Base-by-base conservation (phyloP, 2,797 vertebrate genomes). In the Dromococcyx pavoninus region DNA sequence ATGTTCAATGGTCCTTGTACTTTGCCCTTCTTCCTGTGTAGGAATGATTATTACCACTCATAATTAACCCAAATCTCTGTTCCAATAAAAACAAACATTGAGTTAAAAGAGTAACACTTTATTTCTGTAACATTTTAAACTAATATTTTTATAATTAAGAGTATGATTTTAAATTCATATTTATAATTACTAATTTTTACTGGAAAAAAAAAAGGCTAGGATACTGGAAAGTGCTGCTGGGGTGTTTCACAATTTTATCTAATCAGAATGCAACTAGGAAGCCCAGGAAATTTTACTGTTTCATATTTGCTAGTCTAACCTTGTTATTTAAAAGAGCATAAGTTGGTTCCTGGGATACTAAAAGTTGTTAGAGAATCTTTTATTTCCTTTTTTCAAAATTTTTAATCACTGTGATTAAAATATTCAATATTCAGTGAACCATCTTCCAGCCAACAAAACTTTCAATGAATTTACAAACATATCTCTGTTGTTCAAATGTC, bases 1-100 rank as follows among this genome's bases (percentile, higher is more conserved):
- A 67, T 97, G 97, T 91, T 98, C 96, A 98, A 95, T 96, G 96
- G 93, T 70, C 96, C 97, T 91, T 96, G 91, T 93, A 93, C 94
- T 97, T 92, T 83, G 75, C 81, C 92, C 92, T 96, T 96, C 79
- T 91, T 95, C 85, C 71, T 91, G 50, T 75, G 95, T 72, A 79
- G 48, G 79, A 66, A 91, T 94, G 94, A 95, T 89, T 86, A 89
- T 86, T 81, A 92, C 94, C 65, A 30, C 76, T 93, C 57, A 67
- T 90, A 95, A 96, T 94, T 91, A 97, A 96, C 56, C 3, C 41
- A 91, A 95, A 87, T 83, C 64, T 86, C 89, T 79, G 30, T 77
- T 74, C 46, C 75, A 95, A 43, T 12, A 78, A 73, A 79, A 84
- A 86, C 62, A 92, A 89, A 61, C 8, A 27, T 3, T 27, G 11